Percentiles rank a stretch among this genome's conserved stretches.
Evolutionary conservation across 2,113 vertebrate genomes (phyloP).

Genomic region (Ctenomys sociabilis): DNA sequence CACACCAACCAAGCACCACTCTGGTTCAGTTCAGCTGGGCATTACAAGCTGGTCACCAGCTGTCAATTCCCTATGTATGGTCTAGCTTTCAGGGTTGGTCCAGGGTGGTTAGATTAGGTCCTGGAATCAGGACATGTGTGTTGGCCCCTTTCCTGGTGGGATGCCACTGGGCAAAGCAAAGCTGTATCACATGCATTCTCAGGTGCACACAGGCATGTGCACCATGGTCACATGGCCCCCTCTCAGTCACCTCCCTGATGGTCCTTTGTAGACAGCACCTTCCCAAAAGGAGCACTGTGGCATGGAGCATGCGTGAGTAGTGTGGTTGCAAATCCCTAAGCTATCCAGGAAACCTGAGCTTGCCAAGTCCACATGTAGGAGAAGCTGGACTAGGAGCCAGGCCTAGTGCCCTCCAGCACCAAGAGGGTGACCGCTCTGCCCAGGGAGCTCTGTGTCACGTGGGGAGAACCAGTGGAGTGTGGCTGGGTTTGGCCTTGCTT

Average conservation of each 20-base stretch:
- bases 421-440: too few relatives aligned
- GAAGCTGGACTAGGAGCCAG: neutral
- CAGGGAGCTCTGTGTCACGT: fast-evolving
- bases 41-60: too few relatives aligned
- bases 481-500: neutral
- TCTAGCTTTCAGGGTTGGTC: neutral
- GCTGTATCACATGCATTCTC: too few relatives aligned
- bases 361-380: neutral
- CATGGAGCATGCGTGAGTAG: neutral
- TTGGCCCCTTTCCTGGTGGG: neutral
- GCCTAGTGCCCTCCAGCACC: neutral
- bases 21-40: too few relatives aligned
- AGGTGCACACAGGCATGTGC: fast-evolving
- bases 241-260: neutral
- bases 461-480: neutral
- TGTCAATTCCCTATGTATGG: too few relatives aligned
- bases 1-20: too few relatives aligned
- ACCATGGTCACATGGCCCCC: fast-evolving
- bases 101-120: neutral
- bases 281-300: neutral
- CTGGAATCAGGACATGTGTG: neutral
- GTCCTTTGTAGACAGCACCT: neutral
- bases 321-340: neutral
- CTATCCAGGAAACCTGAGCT: neutral
- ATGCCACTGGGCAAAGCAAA: neutral